Base-by-base conservation (phyloP, 2,888 invertebrate species). In the Luffia ferchaultella region DNA sequence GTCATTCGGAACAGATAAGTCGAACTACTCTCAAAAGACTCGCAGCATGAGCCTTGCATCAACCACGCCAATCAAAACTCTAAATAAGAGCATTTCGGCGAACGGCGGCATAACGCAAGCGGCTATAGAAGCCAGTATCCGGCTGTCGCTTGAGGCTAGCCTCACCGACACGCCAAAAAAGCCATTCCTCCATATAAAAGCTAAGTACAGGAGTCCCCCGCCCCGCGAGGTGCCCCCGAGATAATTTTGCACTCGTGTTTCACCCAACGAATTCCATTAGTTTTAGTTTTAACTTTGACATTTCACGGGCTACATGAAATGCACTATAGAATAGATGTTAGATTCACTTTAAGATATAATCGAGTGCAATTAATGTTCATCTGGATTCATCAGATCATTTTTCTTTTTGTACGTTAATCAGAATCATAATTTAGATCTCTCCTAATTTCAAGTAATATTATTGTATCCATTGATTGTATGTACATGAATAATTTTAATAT, bases 171-270 rank as follows among this genome's bases (percentile, higher is more conserved):
- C 65, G 45, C 58, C 76, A 54, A 84, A 85, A 62, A 82, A 85
- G 60, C 82, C 86, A 58, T 90, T 88, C 72, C 78, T 90, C 60
- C 90, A 90, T 78, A 90, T 90, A 65, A 87, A 89, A 65, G 89
- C 89, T 70, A 91, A 91, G 72, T 91, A 90, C 70, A 85, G 90
- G 62, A 90, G 89, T 73, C 87, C 89, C 51, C 88, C 89, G 55
- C 87, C 88, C 60, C 73, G 87, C 48, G 85, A 85, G 65, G 80
- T 85, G 41, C 89, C 90, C 47, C 86, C 88, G 52, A 83, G 85
- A 84, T 85, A 84, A 80, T 52, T n/a, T 55, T 42, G 1, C 44
- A 16, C n/a, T 15, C n/a, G 16, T 42, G n/a, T 42, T 5, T 15
- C 12, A 16, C 5, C 30, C 30, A 15, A 49, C 58, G 57, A 73